Evolutionary conservation across 2,888 invertebrate genomes (phyloP).

Genomic region (Campoplex capitator): DNA sequence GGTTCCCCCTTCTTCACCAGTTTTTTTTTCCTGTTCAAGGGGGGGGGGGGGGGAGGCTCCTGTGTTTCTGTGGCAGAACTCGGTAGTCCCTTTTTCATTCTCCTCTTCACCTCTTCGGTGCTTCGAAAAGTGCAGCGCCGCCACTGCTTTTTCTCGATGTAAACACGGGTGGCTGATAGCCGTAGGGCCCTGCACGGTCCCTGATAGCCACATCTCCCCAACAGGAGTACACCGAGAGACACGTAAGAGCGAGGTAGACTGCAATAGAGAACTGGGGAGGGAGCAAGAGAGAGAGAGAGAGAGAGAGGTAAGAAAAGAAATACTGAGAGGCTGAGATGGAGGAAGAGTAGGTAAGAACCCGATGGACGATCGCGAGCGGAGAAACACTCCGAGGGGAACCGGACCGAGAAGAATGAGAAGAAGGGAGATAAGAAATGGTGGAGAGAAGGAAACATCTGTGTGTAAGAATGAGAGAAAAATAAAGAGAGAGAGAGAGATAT

Average conservation of each 20-base stretch:
- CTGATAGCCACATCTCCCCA: slow-evolving; percentile 52
- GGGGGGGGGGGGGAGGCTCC: slow-evolving; percentile 24
- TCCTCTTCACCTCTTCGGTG: background rate
- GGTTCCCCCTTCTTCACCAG: slow-evolving; percentile 17
- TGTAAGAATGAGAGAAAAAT: slow-evolving; percentile 52
- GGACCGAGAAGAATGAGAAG: slow-evolving; percentile 70
- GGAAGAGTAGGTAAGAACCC: slow-evolving; percentile 59
- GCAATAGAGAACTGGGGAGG: background rate
- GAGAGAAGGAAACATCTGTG: slow-evolving; percentile 28
- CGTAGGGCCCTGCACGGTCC: slow-evolving; percentile 73
- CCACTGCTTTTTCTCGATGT: slow-evolving; percentile 78
- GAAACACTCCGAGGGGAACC: slow-evolving; percentile 57
- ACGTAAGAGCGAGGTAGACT: slow-evolving; percentile 41
- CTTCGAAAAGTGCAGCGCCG: slow-evolving; percentile 58
- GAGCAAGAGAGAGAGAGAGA: slow-evolving; percentile 43
- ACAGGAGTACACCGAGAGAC: slow-evolving; percentile 51
- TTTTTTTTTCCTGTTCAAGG: slow-evolving; percentile 45
- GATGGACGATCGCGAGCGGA: slow-evolving; percentile 58
- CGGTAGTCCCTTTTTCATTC: background rate
- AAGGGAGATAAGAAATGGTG: slow-evolving; percentile 46
- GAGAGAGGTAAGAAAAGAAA: slow-evolving; percentile 31
- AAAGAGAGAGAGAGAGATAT: slow-evolving; percentile 50
- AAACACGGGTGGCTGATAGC: slow-evolving; percentile 83
- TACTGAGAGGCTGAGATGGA: slow-evolving; percentile 59
- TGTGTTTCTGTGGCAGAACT: slow-evolving; percentile 26